Conservation (phyloP, 92 coral and sea anemone genomes). For the Zoanthus sansibaricus region DNA sequence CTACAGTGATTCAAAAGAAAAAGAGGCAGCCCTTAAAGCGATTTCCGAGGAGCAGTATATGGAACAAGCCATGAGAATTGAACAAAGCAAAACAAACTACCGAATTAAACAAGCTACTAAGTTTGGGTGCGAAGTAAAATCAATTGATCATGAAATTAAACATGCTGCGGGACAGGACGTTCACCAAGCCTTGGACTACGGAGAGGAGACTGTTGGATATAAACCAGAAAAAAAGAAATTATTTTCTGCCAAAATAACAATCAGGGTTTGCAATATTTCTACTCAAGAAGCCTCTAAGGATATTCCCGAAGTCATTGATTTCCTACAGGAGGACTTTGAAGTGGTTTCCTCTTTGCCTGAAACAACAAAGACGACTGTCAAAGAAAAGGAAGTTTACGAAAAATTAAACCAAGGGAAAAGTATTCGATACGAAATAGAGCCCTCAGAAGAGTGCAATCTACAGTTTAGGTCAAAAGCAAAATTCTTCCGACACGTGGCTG, state of each 20-base stretch:
- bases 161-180: background rate
- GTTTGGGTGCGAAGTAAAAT: slow-evolving; percentile 74
- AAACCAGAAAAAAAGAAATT: slow-evolving; percentile 18
- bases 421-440: slow-evolving; percentile 56
- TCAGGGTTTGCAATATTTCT: slow-evolving; percentile 54
- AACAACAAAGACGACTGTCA: background rate
- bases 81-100: slow-evolving; percentile 11
- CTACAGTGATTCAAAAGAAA: slow-evolving; percentile 75
- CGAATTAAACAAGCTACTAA: slow-evolving; percentile 49
- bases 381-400: background rate
- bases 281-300: slow-evolving; percentile 19
- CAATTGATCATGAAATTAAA: slow-evolving; percentile 39
- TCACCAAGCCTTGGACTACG: background rate
- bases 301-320: slow-evolving; percentile 42
- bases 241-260: slow-evolving; percentile 36
- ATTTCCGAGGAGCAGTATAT: slow-evolving; percentile 77
- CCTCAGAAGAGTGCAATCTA: slow-evolving; percentile 42
- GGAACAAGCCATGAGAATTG: slow-evolving; percentile 76
- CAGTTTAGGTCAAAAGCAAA: slow-evolving; percentile 36
- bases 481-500: slow-evolving; percentile 61
- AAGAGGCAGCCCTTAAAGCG: slow-evolving; percentile 58
- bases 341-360: slow-evolving; percentile 51
- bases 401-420: slow-evolving; percentile 14
- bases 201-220: slow-evolving; percentile 17
- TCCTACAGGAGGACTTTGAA: slow-evolving; percentile 45